Base-by-base conservation (phyloP, 2,797 vertebrate species). In the Tachyglossus aculeatus region DNA sequence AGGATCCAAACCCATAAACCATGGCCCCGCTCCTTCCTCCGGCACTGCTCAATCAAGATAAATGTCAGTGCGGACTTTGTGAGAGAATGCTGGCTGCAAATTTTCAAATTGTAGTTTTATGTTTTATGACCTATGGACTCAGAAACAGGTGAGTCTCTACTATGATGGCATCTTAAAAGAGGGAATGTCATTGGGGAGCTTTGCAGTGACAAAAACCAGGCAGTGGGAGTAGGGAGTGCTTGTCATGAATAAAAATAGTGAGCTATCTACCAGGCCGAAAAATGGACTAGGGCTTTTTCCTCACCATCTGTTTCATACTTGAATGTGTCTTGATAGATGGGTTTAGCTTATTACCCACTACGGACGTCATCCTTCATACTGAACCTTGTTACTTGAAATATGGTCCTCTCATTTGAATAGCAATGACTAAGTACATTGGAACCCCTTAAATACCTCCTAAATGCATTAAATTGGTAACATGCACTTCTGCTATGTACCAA, bases 391-490 rank as follows among this genome's bases (percentile, higher is more conserved):
- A 79, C 87, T 85, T 93, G 89, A 93, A 91, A 92, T 89, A 89
- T 74, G 75, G 85, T 80, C 81, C 84, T 90, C 83, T 89, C 78
- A 77, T 88, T 87, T 86, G 85, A 90, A 74, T 65, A 80, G 78
- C 78, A 74, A 74, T 91, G 89, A 92, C 86, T 92, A 90, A 93
- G 79, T 85, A 78, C 78, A 77, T 82, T 87, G 90, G 90, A 92
- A 92, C 88, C 68, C 83, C 79, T 89, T 86, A 86, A 84, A 88
- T 89, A 87, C 81, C 71, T 86, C 91, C 83, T 89, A 78, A 90
- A 87, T 78, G 73, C 75, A 89, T 80, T 89, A 90, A 92, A 91
- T 83, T 82, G 87, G 79, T 90, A 91, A 92, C 89, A 90, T 48
- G 67, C 86, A 88, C 78, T 79, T 67, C 74, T 71, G 77, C 66